Evolutionary conservation across 2,113 vertebrate species (phyloP).

Genomic region (Saccopteryx bilineata): DNA sequence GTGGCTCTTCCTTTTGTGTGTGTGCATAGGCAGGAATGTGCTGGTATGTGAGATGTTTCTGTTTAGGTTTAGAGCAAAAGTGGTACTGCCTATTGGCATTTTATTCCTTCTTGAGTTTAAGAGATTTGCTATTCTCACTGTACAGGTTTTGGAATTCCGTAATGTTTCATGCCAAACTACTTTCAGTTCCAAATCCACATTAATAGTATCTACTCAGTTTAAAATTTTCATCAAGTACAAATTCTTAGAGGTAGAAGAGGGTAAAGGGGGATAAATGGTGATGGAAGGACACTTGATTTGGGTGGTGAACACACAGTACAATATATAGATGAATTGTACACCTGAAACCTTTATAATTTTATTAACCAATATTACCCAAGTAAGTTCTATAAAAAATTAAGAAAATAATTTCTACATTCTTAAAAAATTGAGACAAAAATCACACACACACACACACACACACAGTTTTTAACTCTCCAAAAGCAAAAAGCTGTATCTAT

Average conservation of each 20-base stretch:
- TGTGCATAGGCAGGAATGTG: not conserved
- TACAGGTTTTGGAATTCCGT: not conserved
- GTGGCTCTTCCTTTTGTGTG: not conserved
- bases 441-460: not conserved
- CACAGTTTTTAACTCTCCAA: not conserved
- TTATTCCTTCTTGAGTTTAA: not conserved
- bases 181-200: not conserved
- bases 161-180: not conserved
- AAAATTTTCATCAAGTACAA: not conserved
- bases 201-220: not conserved
- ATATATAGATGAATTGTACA: not conserved
- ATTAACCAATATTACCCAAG: not conserved
- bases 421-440: not conserved
- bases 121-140: not conserved
- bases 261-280: not conserved
- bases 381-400: not conserved
- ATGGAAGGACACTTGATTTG: not conserved
- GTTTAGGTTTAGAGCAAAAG: not conserved
- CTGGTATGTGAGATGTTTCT: not conserved
- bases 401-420: not conserved
- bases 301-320: not conserved
- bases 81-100: not conserved
- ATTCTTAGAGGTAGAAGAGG: not conserved
- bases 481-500: not conserved
- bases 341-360: not conserved